Percentiles rank a stretch among this genome's conserved stretches.
These are phyloP conservation scores for Griposia aprilina DNA, from an alignment of 2,888 invertebrate genomes.

Conservation along the genomic window DNA sequence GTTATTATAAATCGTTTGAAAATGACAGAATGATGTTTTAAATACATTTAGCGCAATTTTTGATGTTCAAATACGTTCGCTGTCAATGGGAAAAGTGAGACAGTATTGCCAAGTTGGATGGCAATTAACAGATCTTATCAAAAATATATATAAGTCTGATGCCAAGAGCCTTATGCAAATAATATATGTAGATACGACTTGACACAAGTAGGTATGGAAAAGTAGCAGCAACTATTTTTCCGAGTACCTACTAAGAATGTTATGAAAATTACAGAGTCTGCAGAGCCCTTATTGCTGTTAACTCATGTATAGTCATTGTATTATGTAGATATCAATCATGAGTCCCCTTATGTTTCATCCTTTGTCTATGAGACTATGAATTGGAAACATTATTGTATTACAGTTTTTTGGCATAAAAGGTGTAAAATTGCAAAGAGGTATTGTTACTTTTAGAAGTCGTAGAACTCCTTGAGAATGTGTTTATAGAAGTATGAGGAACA, in stretches of 20 bases:
- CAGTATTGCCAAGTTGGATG: too few species aligned
- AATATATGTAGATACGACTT: background rate
- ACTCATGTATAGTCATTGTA: slow-evolving; percentile 39
- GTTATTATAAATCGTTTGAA: too few species aligned
- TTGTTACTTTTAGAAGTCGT: background rate
- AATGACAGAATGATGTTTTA: too few species aligned
- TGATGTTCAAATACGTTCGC: too few species aligned
- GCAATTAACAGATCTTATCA: too few species aligned
- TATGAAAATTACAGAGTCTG: background rate
- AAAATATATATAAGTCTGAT: background rate
- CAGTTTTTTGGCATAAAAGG: background rate
- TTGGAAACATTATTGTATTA: slow-evolving; percentile 9
- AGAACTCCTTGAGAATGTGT: background rate
- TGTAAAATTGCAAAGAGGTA: background rate
- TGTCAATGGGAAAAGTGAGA: too few species aligned
- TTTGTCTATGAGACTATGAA: slow-evolving; percentile 18
- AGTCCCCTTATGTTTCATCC: slow-evolving; percentile 13
- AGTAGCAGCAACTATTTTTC: slow-evolving; percentile 4
- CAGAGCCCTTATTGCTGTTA: slow-evolving; percentile 40
- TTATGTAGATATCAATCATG: slow-evolving; percentile 23
- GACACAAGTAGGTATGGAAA: background rate
- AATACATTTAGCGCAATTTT: too few species aligned
- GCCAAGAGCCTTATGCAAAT: background rate
- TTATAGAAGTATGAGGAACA: too few species aligned
- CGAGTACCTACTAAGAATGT: slow-evolving; percentile 5